A percentile compares a stretch with the other conserved stretches of the same genome.
These are phyloP conservation scores for Monomorium pharaonis DNA, from an alignment of 1,140 invertebrate genomes.

Conservation along the genomic window DNA sequence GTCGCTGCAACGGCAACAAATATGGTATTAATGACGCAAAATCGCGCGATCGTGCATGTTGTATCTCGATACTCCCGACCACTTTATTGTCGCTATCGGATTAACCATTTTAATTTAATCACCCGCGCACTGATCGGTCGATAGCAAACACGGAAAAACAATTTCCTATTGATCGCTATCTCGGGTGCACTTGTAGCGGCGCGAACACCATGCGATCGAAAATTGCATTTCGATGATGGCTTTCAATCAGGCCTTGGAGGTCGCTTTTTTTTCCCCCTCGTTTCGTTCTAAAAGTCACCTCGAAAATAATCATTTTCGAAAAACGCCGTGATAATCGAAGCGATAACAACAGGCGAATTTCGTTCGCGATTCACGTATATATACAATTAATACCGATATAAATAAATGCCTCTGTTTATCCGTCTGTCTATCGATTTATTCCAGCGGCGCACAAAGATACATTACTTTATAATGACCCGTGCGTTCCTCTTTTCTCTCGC, in stretches of 20 bases:
- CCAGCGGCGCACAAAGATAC: neutral
- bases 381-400: neutral
- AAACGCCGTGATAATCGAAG: neutral
- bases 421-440: neutral
- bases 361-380: neutral
- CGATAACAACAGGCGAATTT: neutral
- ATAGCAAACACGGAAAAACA: constrained; percentile 78
- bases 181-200: constrained; percentile 69
- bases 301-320: constrained; percentile 12
- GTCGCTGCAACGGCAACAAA: constrained; percentile 55
- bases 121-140: constrained; percentile 72
- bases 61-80: constrained; percentile 62
- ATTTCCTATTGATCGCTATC: constrained; percentile 76
- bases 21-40: constrained; percentile 65
- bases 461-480: constrained; percentile 1
- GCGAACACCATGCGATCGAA: constrained; percentile 63
- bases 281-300: constrained; percentile 4
- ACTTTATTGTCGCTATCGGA: constrained; percentile 77
- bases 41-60: constrained; percentile 74
- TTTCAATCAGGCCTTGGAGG: constrained; percentile 30
- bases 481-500: neutral
- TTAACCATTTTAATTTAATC: constrained; percentile 80
- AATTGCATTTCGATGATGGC: constrained; percentile 56
- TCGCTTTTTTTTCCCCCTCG: neutral
- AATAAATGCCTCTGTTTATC: neutral